Evolutionary conservation across 1,140 invertebrate genomes (phyloP).

Genomic region (Diuraphis noxia): DNA sequence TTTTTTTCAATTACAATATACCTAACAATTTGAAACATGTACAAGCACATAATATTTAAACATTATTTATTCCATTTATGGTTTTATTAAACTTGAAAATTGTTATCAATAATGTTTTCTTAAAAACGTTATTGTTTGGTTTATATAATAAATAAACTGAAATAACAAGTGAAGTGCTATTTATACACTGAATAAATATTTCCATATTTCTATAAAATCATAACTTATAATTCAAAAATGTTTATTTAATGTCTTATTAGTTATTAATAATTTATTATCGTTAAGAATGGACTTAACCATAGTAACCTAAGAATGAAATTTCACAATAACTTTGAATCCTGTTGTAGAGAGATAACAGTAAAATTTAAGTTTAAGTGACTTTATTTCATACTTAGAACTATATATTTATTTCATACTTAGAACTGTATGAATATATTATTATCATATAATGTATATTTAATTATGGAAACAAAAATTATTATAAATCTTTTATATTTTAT

Average conservation of each 20-base stretch:
- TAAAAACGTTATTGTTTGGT: background rate
- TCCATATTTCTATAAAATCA: too few relatives aligned
- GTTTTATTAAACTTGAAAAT: background rate
- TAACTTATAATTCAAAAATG: background rate
- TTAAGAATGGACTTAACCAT: background rate
- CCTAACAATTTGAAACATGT: background rate
- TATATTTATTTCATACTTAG: background rate
- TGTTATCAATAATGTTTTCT: too few relatives aligned
- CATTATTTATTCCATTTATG: background rate
- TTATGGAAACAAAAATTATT: background rate
- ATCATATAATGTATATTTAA: background rate
- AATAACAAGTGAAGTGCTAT: too few relatives aligned
- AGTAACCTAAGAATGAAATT: background rate
- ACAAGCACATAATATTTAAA: background rate
- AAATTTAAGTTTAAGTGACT: background rate
- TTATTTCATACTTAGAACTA: background rate
- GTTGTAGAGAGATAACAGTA: background rate
- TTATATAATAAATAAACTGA: background rate
- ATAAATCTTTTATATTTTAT: background rate
- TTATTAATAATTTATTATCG: too few relatives aligned
- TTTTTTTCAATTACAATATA: background rate
- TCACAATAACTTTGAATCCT: background rate
- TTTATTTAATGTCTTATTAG: background rate
- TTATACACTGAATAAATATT: background rate
- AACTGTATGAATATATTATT: background rate